Base-by-base conservation (phyloP, 92 coral and sea anemone genomes). In the Actinostola sp. region DNA sequence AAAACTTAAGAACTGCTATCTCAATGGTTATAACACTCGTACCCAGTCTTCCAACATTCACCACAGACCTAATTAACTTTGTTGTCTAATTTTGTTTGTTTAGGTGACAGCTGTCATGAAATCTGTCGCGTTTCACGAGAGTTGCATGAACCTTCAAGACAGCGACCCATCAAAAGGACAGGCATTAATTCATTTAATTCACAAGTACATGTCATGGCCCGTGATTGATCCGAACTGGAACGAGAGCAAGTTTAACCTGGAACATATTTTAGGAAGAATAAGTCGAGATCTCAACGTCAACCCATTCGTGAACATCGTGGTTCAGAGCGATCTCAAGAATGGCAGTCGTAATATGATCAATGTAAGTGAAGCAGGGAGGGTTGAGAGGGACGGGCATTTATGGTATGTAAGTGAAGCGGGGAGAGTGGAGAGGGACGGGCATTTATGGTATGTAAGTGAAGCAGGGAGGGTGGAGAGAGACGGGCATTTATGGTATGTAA, bases 61-160 rank as follows among this genome's bases (percentile, higher is more conserved):
- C n/a, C n/a, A n/a, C n/a, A n/a, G n/a, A n/a, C n/a, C n/a, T n/a
- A n/a, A n/a, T n/a, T n/a, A n/a, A n/a, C n/a, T n/a, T n/a, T n/a
- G n/a, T n/a, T n/a, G n/a, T n/a, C n/a, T n/a, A n/a, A n/a, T n/a
- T n/a, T n/a, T n/a, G n/a, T n/a, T n/a, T n/a, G n/a, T n/a, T 66
- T 54, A 93, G 98, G 87, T 83, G 55, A 80, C 78, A 27, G 92
- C 98, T 23, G 93, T 93, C 24, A 53, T 79, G 72, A 93, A 93
- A 70, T 88, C 96, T 20, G 50, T 87, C 53, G 53, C 68, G 27
- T 91, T 81, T 73, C 87, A 89, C 63, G 71, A 82, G 1, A 81
- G 92, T 0, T 93, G 98, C 42, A 69, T 84, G 73, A 69, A 81
- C 33, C 45, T 66, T 0, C 67, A 30, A 21, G 67, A 86, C 44